phyloP scores from a whole-genome alignment of 2,113 vertebrate species.

The Genyomyrus donnyi region DNA sequence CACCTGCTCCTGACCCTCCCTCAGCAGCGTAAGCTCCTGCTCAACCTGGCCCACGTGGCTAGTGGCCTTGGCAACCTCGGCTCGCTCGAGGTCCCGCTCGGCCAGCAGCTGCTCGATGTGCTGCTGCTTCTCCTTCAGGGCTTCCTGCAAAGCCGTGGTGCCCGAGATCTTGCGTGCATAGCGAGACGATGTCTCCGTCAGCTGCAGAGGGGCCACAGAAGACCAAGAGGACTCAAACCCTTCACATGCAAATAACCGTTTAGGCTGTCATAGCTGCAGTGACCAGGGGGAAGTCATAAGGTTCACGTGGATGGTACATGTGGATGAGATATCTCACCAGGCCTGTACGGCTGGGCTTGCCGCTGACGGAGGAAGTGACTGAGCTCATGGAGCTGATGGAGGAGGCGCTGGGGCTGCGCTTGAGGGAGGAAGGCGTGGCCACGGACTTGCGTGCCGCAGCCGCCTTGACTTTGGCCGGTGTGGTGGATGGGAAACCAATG shows the following conservation, averaged over 20 bases:
- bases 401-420: conserved; percentile 88
- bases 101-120: conserved; percentile 97
- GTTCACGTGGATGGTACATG: not conserved
- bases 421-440: conserved; percentile 67
- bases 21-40: conserved; percentile 78
- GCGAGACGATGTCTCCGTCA: conserved; percentile 93
- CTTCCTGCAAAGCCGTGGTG: conserved; percentile 93
- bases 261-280: not conserved
- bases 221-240: not conserved
- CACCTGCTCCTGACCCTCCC: conserved; percentile 91
- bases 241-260: not conserved
- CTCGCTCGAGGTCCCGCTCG: conserved; percentile 89
- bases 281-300: not conserved
- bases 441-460: conserved; percentile 71
- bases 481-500: conserved; percentile 95
- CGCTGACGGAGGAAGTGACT: conserved; percentile 88
- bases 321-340: conserved; percentile 63
- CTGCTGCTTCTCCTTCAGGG: conserved; percentile 96
- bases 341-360: conserved; percentile 91
- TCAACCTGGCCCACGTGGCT: conserved; percentile 90
- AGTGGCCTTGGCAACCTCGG: conserved; percentile 92
- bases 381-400: conserved; percentile 95
- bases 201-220: conserved; percentile 48
- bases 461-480: conserved; percentile 89
- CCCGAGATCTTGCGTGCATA: conserved; percentile 95